Evolutionary conservation across 2,113 vertebrate genomes (phyloP).

Genomic region (Meleagris gallopavo): DNA sequence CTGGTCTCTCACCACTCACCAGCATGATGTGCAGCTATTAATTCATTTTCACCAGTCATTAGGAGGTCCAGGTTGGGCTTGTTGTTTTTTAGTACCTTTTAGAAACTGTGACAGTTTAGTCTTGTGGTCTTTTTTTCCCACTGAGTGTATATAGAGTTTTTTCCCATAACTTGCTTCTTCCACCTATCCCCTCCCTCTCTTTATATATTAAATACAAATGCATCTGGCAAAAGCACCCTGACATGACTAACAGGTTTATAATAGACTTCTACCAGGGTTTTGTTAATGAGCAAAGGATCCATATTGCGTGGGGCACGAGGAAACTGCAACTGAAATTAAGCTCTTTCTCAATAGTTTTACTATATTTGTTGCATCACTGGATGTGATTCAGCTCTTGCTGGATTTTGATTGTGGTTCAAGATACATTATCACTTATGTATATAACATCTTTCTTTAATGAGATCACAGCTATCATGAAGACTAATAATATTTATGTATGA

Average conservation of each 20-base stretch:
- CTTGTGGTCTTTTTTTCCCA: not conserved
- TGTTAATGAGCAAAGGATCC: not conserved
- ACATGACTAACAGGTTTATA: not conserved
- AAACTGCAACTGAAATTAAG: not conserved
- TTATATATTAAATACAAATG: not conserved
- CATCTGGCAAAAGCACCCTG: not conserved
- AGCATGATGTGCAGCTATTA: not conserved
- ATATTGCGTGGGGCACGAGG: not conserved
- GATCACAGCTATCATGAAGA: not conserved
- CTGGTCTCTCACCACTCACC: not conserved
- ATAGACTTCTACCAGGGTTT: not conserved
- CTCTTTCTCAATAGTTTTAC: not conserved
- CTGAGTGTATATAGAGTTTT: not conserved
- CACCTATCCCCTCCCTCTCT: not conserved
- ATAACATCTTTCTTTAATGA: not conserved
- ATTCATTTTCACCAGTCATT: not conserved
- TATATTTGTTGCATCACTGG: not conserved
- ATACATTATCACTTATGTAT: not conserved
- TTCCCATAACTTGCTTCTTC: not conserved
- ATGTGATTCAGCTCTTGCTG: not conserved
- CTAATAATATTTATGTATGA: not conserved
- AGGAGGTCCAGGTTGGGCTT: not conserved
- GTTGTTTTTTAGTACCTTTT: not conserved
- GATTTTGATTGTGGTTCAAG: not conserved
- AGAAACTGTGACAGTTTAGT: not conserved